Conservation (phyloP, 2,888 invertebrate genomes). For the Muscina levida region DNA sequence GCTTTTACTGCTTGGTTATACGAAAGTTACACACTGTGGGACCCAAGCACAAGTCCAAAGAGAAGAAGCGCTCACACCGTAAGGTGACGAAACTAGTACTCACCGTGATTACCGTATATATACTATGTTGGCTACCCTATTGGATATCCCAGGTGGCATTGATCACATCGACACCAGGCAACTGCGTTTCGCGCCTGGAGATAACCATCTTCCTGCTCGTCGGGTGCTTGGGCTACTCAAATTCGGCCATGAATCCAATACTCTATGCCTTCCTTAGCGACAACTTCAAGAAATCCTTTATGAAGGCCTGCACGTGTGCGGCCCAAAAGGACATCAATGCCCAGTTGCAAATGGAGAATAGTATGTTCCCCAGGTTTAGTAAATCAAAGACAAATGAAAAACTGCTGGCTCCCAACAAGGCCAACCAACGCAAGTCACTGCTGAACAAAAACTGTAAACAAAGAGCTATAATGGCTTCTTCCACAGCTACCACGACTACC, state of each 20-base stretch:
- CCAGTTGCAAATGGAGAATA: constrained; percentile 92
- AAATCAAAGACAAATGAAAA: constrained; percentile 76
- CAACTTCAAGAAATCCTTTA: constrained; percentile 96
- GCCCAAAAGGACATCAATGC: constrained; percentile 93
- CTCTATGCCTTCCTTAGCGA: constrained; percentile 95
- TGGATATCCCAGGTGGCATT: constrained; percentile 94
- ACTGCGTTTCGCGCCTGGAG: constrained; percentile 86
- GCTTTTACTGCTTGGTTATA: constrained; percentile 94
- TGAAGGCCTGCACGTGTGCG: constrained; percentile 93
- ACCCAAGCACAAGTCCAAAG: constrained; percentile 94
- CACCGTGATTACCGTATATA: constrained; percentile 94
- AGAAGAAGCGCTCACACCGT: constrained; percentile 92
- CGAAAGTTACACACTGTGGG: constrained; percentile 93
- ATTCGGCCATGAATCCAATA: constrained; percentile 96
- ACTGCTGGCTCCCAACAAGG: constrained; percentile 67
- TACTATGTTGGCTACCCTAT: constrained; percentile 95
- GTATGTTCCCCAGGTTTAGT: constrained; percentile 84
- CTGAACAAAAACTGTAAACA: constrained; percentile 70
- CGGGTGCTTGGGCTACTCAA: constrained; percentile 89
- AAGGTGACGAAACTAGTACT: constrained; percentile 95
- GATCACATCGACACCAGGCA: constrained; percentile 86
- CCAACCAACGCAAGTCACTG: constrained; percentile 69
- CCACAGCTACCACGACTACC: constrained; percentile 69
- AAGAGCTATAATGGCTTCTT: constrained; percentile 29
- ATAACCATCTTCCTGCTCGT: constrained; percentile 91